Conservation (phyloP, 2,888 invertebrate species). For the Cryptus armator region DNA sequence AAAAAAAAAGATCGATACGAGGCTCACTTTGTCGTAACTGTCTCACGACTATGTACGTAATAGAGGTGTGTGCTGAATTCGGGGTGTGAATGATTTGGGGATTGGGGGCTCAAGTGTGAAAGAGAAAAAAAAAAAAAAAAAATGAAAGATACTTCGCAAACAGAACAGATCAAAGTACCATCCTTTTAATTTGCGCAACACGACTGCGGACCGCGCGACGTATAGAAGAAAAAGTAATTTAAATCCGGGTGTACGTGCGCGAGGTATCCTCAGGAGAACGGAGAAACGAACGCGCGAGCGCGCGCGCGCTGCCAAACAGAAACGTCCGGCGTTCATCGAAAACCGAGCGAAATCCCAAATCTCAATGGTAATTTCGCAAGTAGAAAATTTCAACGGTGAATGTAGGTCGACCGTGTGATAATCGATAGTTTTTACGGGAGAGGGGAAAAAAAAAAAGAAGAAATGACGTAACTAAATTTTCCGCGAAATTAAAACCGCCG, state of each 20-base stretch:
- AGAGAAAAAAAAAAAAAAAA: neutral
- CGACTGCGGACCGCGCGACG: neutral
- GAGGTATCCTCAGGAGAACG: neutral
- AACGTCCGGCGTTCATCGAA: neutral
- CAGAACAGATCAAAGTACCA: neutral
- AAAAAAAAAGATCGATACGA: slow-evolving; percentile 39
- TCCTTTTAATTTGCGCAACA: slow-evolving; percentile 15
- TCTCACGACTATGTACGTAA: slow-evolving; percentile 48
- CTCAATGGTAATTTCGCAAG: neutral
- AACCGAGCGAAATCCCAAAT: slow-evolving; percentile 14
- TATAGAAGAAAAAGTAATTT: neutral
- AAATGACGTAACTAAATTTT: neutral
- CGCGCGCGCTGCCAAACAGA: neutral
- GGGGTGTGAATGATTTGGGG: slow-evolving; percentile 40
- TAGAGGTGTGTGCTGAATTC: slow-evolving; percentile 22
- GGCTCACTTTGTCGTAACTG: slow-evolving; percentile 40
- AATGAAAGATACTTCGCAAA: slow-evolving; percentile 19
- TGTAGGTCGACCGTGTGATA: slow-evolving; percentile 8
- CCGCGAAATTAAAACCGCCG: slow-evolving; percentile 1
- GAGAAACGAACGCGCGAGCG: neutral
- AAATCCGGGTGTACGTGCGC: neutral
- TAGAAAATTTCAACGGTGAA: slow-evolving; percentile 4
- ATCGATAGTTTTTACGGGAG: slow-evolving; percentile 20
- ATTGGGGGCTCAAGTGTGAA: slow-evolving; percentile 37
- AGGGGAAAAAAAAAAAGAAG: neutral